Percentiles rank a stretch among this genome's conserved stretches.
phyloP scores from a whole-genome alignment of 1,140 invertebrate genomes.

The Hylaeus volcanicus region DNA sequence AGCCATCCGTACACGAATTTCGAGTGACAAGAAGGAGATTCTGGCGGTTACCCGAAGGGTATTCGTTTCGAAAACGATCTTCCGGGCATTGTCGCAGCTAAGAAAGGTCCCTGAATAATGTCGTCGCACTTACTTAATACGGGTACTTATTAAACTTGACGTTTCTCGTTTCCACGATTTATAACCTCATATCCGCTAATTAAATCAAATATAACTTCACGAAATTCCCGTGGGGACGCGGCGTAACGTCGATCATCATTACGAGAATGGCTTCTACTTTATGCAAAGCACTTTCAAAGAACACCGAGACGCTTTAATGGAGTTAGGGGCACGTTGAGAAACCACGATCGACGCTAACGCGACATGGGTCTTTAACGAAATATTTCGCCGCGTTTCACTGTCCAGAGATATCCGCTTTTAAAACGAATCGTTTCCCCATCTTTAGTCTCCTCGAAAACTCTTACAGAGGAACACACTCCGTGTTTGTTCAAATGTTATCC shows the following conservation, averaged over 20 bases:
- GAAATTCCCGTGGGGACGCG: conserved; percentile 16
- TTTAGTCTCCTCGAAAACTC: no score
- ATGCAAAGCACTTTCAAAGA: conserved; percentile 47
- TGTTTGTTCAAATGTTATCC: no score
- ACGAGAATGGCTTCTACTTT: conserved; percentile 38
- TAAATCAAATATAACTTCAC: conserved; percentile 47
- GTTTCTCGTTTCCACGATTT: conserved; percentile 50
- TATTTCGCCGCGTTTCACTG: not conserved
- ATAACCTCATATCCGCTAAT: conserved; percentile 50
- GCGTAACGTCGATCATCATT: conserved; percentile 48
- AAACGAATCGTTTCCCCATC: not conserved
- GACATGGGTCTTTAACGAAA: conserved; percentile 32
- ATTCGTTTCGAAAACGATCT: not conserved
- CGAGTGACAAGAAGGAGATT: not conserved
- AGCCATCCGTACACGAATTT: not conserved
- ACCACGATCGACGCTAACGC: conserved; percentile 48
- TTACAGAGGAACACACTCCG: no score
- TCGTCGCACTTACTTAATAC: conserved; percentile 42
- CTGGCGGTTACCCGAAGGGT: not conserved
- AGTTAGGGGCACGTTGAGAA: conserved; percentile 35
- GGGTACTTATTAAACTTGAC: conserved; percentile 40
- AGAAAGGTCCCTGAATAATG: conserved; percentile 37
- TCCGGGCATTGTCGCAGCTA: not conserved
- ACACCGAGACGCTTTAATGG: conserved; percentile 42
- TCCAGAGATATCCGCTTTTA: not conserved